These are phyloP conservation scores for Rallus crepitans DNA, from an alignment of 2,797 vertebrate genomes.

Conservation along the genomic window DNA sequence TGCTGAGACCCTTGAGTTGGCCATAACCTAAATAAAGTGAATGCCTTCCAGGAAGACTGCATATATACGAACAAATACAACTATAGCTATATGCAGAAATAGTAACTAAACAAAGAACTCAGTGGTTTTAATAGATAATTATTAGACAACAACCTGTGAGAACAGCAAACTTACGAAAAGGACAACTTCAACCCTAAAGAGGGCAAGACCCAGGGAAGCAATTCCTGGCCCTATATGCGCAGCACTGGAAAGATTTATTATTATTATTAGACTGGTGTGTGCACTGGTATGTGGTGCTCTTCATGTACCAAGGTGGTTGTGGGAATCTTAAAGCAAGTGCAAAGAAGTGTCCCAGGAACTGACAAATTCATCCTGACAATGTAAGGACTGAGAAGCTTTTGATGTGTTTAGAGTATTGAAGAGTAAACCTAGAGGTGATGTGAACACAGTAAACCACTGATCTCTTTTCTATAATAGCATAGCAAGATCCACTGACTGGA, in stretches of 20 bases:
- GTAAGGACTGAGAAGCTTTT: neutral
- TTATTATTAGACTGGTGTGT: neutral
- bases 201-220: neutral
- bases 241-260: neutral
- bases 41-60: rapidly evolving
- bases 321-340: neutral
- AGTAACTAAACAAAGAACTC: neutral
- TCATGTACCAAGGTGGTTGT: rapidly evolving
- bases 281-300: neutral
- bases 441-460: neutral
- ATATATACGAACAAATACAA: neutral
- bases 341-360: neutral
- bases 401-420: neutral
- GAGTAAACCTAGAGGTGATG: neutral
- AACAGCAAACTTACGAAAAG: neutral
- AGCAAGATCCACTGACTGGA: neutral
- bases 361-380: neutral
- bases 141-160: neutral
- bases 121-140: neutral
- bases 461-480: neutral
- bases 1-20: neutral
- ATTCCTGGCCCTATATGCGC: neutral
- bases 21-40: neutral
- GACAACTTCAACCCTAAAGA: neutral
- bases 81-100: neutral